Conservation (phyloP, 2,113 vertebrate species). For the Tinamus guttatus region DNA sequence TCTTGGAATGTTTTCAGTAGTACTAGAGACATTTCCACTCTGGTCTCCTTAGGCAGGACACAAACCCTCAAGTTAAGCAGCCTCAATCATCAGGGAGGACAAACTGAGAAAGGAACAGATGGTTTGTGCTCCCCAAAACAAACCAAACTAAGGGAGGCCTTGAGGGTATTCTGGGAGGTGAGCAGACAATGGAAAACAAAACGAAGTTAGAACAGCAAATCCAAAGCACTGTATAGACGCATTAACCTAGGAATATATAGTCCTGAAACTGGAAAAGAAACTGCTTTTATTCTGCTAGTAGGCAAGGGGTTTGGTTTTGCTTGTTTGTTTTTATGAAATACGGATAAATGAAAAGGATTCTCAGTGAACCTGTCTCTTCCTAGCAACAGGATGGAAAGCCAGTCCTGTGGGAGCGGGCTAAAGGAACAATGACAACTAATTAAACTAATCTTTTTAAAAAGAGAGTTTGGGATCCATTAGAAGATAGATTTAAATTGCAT, state of each 20-base stretch:
- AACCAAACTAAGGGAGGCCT: neutral
- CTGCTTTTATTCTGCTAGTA: neutral
- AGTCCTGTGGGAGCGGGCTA: neutral
- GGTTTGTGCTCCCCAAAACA: neutral
- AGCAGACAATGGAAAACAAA: neutral
- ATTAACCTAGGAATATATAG: conserved; percentile 2
- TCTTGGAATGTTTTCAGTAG: neutral
- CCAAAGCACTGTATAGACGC: neutral
- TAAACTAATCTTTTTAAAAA: neutral
- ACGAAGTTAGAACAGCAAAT: neutral
- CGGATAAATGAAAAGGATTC: neutral
- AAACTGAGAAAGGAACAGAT: neutral
- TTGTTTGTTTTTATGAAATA: conserved; percentile 5
- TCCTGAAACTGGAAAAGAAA: conserved; percentile 24
- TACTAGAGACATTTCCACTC: neutral
- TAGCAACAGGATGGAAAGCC: conserved; percentile 17
- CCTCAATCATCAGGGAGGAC: neutral
- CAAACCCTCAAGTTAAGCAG: neutral
- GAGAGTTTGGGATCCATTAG: conserved; percentile 2
- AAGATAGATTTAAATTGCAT: conserved; percentile 31
- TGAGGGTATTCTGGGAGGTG: neutral
- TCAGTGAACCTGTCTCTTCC: neutral
- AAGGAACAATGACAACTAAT: conserved; percentile 16
- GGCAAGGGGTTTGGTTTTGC: neutral
- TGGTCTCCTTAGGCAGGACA: neutral